These are phyloP conservation scores for Drosophila nigrodunni DNA, from an alignment of 1,140 invertebrate genomes.

Conservation along the genomic window DNA sequence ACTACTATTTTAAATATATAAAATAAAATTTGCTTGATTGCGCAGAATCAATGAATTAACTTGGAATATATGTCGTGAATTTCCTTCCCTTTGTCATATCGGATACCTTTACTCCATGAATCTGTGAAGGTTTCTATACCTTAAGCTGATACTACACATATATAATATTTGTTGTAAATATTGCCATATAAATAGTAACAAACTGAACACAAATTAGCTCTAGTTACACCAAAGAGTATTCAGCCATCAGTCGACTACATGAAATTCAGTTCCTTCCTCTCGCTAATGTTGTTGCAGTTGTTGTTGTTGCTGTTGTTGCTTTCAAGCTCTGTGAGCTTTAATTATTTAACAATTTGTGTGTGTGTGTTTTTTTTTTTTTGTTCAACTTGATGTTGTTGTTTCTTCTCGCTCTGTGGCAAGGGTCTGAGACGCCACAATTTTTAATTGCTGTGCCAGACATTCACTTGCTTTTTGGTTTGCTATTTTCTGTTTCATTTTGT, in stretches of 20 bases:
- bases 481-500: neutral
- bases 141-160: too few species aligned
- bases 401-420: slow-evolving; percentile 29
- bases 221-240: neutral
- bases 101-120: too few species aligned
- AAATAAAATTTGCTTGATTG: too few species aligned
- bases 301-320: neutral
- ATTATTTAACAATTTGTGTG: slow-evolving; percentile 36
- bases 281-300: neutral
- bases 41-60: too few species aligned
- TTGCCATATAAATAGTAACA: too few species aligned
- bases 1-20: too few species aligned
- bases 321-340: slow-evolving; percentile 27
- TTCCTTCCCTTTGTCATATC: too few species aligned
- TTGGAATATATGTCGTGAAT: too few species aligned
- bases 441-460: slow-evolving; percentile 52
- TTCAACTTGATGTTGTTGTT: neutral
- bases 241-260: neutral
- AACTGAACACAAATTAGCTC: too few species aligned
- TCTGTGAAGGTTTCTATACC: too few species aligned
- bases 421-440: slow-evolving; percentile 39
- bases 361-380: slow-evolving; percentile 19
- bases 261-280: neutral
- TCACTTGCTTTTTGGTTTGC: slow-evolving; percentile 31
- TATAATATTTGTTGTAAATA: too few species aligned